Percentiles rank a stretch among this genome's conserved stretches.
Evolutionary conservation across 2,113 vertebrate species (phyloP).

Genomic region (Lethenteron reissneri): DNA sequence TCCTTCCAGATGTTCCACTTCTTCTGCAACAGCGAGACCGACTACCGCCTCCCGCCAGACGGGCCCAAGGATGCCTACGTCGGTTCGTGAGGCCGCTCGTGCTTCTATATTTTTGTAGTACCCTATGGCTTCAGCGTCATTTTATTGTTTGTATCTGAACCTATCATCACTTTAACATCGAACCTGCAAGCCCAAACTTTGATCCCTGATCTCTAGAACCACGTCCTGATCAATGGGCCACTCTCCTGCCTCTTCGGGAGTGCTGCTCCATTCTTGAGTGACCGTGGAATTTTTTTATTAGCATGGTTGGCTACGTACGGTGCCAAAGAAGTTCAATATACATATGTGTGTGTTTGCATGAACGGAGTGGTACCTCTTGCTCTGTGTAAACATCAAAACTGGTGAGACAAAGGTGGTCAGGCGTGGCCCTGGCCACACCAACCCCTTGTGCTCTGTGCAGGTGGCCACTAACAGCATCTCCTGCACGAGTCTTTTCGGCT

Average conservation of each 20-base stretch:
- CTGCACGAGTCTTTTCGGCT: no score
- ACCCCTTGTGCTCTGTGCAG: no score
- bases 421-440: no score
- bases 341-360: neutral
- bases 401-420: no score
- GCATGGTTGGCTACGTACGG: neutral
- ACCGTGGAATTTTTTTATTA: no score
- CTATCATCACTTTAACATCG: neutral
- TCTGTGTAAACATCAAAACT: no score
- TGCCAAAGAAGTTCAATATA: neutral
- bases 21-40: slow-evolving; percentile 36
- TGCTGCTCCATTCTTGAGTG: no score
- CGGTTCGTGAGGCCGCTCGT: slow-evolving; percentile 27
- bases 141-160: neutral
- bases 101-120: no score
- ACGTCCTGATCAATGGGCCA: no score
- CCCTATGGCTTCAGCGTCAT: neutral
- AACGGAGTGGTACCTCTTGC: no score
- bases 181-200: neutral
- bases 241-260: no score
- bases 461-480: no score
- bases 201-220: neutral
- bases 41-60: slow-evolving; percentile 50
- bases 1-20: slow-evolving; percentile 63
- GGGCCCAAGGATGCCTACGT: slow-evolving; percentile 38